Evolutionary conservation across 2,888 invertebrate genomes (phyloP).

Genomic region (Spilarctia lutea): DNA sequence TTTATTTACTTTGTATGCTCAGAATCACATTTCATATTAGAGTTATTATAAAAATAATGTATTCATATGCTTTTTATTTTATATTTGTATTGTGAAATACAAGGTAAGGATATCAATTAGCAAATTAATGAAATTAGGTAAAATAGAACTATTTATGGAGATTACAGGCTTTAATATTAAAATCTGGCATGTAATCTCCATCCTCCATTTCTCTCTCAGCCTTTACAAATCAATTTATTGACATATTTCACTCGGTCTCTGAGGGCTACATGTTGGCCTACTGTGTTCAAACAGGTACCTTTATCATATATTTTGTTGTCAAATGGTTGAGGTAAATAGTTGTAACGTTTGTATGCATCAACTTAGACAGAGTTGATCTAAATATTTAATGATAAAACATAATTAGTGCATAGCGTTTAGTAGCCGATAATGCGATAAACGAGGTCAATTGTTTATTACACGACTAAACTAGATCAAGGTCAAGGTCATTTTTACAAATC

Average conservation of each 20-base stretch:
- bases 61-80: background rate
- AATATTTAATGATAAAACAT: slow-evolving; percentile 68
- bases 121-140: background rate
- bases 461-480: slow-evolving; percentile 84
- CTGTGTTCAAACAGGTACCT: slow-evolving; percentile 27
- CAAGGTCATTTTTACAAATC: slow-evolving; percentile 86
- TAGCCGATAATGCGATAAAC: slow-evolving; percentile 82
- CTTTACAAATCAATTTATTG: background rate
- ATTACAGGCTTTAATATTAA: background rate
- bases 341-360: background rate
- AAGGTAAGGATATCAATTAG: background rate
- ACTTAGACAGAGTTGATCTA: slow-evolving; percentile 17
- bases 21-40: background rate
- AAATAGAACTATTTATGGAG: background rate
- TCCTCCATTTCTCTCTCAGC: too few relatives aligned
- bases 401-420: slow-evolving; percentile 74
- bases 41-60: background rate
- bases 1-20: background rate
- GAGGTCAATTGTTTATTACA: slow-evolving; percentile 84
- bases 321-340: slow-evolving; percentile 7
- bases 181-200: too few relatives aligned
- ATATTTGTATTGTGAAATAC: background rate
- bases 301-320: background rate
- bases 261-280: slow-evolving; percentile 30
- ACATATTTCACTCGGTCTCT: slow-evolving; percentile 28